Base-by-base conservation (phyloP, 2,797 vertebrate genomes). In the Myotis myotis region DNA sequence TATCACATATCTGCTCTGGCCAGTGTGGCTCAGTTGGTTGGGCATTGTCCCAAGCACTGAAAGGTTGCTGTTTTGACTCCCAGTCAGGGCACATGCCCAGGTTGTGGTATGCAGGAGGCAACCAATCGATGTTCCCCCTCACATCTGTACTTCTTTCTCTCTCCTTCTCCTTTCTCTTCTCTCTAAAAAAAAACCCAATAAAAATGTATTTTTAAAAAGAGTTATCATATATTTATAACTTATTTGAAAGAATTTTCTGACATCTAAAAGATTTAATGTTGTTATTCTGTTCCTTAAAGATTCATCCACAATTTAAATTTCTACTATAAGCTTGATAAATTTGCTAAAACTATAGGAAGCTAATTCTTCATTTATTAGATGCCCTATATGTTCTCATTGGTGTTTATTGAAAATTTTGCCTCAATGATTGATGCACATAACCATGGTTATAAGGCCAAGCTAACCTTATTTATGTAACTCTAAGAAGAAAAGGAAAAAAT, bases 281-380 rank as follows among this genome's bases (percentile, higher is more conserved):
- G 11, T 36, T 90, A 74, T 80, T 75, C 30, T 53, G 11, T 41
- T 87, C 15, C 51, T 80, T 70, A 87, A 92, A 33, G 3, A 87
- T 87, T 41, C 75, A 84, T 10, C n/a, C 16, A 83, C 80, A 90
- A 64, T 84, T 75, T 64, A 41, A 93, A 83, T 84, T 83, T 80
- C 15, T 79, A 47, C 17, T 70, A 20, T 2, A 74, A 74, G 3
- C 38, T 38, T 90, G 11, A 57, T 16, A 87, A 57, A 82, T 87
- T 79, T 71, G 25, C 36, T 62, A 70, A 89, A 72, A 68, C 7
- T 38, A 36, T 8, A 86, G 51, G 20, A n/a, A 51, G 11, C 53
- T 49, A 85, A 72, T 75, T 72, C 33, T 78, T 78, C 91, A 33
- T 83, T 64, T 87, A 62, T 84, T 76, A 64, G 19, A 11, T 74